phyloP scores from a whole-genome alignment of 2,797 vertebrate genomes.

The Galago senegalensis region DNA sequence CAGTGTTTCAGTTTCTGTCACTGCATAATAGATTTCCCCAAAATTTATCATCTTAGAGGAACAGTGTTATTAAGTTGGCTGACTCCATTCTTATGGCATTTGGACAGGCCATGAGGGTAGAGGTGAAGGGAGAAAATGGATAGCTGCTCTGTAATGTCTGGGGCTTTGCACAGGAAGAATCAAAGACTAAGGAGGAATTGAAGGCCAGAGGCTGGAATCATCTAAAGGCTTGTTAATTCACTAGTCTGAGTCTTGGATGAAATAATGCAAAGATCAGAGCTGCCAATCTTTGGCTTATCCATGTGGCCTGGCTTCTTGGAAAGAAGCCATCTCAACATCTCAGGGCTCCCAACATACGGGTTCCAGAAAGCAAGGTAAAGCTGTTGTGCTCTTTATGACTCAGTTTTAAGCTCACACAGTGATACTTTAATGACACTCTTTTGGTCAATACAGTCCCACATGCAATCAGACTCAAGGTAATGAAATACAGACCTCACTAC shows the following conservation, averaged over 20 bases:
- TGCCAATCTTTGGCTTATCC: neutral
- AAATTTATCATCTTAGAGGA: neutral
- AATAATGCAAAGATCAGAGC: neutral
- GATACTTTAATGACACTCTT: neutral
- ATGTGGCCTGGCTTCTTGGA: neutral
- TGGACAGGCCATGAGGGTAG: too few relatives aligned
- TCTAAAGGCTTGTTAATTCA: neutral
- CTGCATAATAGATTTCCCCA: neutral
- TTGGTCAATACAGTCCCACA: neutral
- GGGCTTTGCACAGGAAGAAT: neutral
- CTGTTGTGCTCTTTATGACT: neutral
- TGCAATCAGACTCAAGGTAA: neutral
- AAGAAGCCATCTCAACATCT: neutral
- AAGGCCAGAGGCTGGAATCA: too few relatives aligned
- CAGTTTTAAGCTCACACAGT: neutral
- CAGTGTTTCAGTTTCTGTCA: neutral
- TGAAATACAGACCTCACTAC: neutral
- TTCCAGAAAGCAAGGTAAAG: neutral
- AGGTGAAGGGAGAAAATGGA: neutral
- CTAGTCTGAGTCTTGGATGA: neutral
- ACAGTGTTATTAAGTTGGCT: neutral
- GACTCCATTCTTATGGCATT: neutral
- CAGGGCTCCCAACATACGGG: neutral
- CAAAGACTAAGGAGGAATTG: neutral
- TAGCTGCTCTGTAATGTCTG: too few relatives aligned